Conservation (phyloP, 2,113 vertebrate species). For the Dicrurus megarhynchus region DNA sequence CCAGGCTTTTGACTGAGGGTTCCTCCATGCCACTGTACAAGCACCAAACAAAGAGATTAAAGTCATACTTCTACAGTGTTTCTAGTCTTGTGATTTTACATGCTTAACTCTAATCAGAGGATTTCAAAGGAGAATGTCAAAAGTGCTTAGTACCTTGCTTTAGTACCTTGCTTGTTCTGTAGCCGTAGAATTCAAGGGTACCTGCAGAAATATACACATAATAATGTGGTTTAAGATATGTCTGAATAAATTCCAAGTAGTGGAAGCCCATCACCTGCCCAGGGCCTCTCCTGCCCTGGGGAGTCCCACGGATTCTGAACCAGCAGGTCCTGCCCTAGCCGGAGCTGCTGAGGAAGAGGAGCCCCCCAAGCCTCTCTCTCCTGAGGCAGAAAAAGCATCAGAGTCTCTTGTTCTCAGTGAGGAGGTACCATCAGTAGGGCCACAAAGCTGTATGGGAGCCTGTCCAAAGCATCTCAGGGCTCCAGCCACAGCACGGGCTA, state of each 20-base stretch:
- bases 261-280: background rate
- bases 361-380: rapidly evolving
- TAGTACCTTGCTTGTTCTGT: background rate
- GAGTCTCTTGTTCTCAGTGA: background rate
- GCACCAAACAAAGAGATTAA: background rate
- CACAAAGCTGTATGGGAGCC: background rate
- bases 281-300: rapidly evolving
- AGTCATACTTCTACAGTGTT: background rate
- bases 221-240: background rate
- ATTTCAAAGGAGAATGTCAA: background rate
- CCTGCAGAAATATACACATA: background rate
- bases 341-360: background rate
- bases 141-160: background rate
- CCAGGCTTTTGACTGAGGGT: background rate
- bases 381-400: background rate
- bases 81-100: background rate
- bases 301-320: background rate
- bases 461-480: background rate
- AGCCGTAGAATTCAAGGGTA: background rate
- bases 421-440: background rate
- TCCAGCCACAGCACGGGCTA: background rate
- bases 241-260: background rate
- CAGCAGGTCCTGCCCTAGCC: rapidly evolving
- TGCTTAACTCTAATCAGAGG: background rate
- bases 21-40: background rate